Evolutionary conservation across 2,888 invertebrate species (phyloP).

Genomic region (Rutpela maculata): DNA sequence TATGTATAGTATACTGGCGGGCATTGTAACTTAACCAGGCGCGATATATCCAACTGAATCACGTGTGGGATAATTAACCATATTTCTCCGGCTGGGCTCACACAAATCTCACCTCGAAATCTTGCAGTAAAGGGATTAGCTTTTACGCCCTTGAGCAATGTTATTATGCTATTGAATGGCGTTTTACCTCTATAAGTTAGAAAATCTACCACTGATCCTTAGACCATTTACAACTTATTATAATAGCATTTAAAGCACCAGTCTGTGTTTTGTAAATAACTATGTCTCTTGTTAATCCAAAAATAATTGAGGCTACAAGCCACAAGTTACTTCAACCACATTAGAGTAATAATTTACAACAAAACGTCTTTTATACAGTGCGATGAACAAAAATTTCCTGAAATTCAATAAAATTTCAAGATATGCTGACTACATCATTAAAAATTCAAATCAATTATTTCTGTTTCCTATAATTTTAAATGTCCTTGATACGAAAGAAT

Average conservation of each 20-base stretch:
- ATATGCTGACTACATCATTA: too few relatives aligned
- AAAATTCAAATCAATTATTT: too few relatives aligned
- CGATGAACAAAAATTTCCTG: too few relatives aligned
- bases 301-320: neutral
- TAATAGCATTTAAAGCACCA: slow-evolving; percentile 24
- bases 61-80: slow-evolving; percentile 42
- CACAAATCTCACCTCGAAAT: slow-evolving; percentile 32
- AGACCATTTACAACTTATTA: slow-evolving; percentile 28
- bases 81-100: slow-evolving; percentile 33
- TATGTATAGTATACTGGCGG: slow-evolving; percentile 39
- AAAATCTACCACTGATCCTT: slow-evolving; percentile 35
- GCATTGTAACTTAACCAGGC: slow-evolving; percentile 43
- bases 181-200: slow-evolving; percentile 38
- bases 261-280: slow-evolving; percentile 1
- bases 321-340: too few relatives aligned
- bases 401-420: too few relatives aligned
- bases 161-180: slow-evolving; percentile 39
- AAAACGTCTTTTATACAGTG: too few relatives aligned
- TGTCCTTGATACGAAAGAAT: too few relatives aligned
- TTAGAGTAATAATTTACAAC: too few relatives aligned
- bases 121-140: slow-evolving; percentile 49
- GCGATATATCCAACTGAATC: slow-evolving; percentile 38
- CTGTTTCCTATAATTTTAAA: too few relatives aligned
- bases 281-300: neutral
- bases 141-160: slow-evolving; percentile 36